Evolutionary conservation across 2,797 vertebrate genomes (phyloP).

Genomic region (Malacoraja senta): DNA sequence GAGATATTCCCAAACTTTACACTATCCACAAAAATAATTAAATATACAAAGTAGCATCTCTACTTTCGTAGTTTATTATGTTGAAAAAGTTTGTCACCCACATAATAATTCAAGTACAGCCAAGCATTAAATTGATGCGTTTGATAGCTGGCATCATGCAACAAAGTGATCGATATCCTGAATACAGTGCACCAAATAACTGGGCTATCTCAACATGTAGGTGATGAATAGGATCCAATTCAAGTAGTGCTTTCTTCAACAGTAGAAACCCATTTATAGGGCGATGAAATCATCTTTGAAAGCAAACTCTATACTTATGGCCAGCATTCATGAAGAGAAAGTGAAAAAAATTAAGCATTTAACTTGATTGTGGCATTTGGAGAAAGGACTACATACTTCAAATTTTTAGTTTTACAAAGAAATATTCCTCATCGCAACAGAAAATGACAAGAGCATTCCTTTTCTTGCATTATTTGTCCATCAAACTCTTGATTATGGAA

Average conservation of each 20-base stretch:
- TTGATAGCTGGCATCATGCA: not conserved
- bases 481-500: not conserved
- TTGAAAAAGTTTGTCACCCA: not conserved
- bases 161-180: not conserved
- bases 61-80: not conserved
- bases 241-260: not conserved
- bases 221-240: not conserved
- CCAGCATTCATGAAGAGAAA: not conserved
- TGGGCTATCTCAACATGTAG: not conserved
- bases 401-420: not conserved
- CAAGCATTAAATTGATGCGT: not conserved
- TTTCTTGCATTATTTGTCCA: not conserved
- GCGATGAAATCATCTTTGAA: not conserved
- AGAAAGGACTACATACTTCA: not conserved
- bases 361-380: not conserved
- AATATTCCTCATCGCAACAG: not conserved
- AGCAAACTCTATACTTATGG: not conserved
- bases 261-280: not conserved
- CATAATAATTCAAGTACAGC: not conserved
- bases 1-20: not conserved
- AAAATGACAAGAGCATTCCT: not conserved
- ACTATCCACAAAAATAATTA: not conserved
- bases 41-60: not conserved
- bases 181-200: not conserved
- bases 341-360: no score